Evolutionary conservation across 2,888 invertebrate genomes (phyloP).

Genomic region (Blomia tropicalis): DNA sequence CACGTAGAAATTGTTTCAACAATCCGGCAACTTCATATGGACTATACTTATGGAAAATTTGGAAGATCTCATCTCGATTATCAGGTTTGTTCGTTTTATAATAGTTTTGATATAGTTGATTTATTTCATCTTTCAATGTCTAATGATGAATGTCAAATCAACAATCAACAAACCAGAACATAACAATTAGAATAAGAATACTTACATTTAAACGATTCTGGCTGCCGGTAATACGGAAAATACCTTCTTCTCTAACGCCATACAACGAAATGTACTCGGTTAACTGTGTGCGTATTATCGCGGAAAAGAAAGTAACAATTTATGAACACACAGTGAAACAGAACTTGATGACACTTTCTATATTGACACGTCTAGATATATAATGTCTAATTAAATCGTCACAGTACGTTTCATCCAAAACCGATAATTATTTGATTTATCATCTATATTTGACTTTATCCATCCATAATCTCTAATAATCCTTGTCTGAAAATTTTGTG

Average conservation of each 20-base stretch:
- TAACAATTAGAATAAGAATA: constrained; percentile 3
- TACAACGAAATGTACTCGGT: constrained; percentile 15
- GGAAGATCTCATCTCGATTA: constrained; percentile 4
- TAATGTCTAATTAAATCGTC: too few species aligned
- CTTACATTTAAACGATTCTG: constrained; percentile 21
- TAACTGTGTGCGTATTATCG: constrained; percentile 1
- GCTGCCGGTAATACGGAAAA: constrained; percentile 17
- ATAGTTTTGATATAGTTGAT: background rate
- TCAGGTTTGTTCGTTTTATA: constrained; percentile 9
- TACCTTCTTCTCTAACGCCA: constrained; percentile 22
- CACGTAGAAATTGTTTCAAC: constrained; percentile 14
- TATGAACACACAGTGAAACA: background rate
- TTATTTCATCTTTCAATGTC: constrained; percentile 16
- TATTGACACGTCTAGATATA: too few species aligned
- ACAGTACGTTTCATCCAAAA: too few species aligned
- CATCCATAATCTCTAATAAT: too few species aligned
- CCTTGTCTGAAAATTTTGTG: too few species aligned
- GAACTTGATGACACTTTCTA: too few species aligned
- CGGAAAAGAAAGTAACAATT: background rate
- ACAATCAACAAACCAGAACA: background rate
- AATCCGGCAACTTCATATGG: constrained; percentile 16
- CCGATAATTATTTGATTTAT: too few species aligned
- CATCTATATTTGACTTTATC: too few species aligned
- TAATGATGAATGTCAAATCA: background rate
- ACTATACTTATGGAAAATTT: constrained; percentile 7